phyloP scores from a whole-genome alignment of 2,113 vertebrate species.

The Egretta garzetta region DNA sequence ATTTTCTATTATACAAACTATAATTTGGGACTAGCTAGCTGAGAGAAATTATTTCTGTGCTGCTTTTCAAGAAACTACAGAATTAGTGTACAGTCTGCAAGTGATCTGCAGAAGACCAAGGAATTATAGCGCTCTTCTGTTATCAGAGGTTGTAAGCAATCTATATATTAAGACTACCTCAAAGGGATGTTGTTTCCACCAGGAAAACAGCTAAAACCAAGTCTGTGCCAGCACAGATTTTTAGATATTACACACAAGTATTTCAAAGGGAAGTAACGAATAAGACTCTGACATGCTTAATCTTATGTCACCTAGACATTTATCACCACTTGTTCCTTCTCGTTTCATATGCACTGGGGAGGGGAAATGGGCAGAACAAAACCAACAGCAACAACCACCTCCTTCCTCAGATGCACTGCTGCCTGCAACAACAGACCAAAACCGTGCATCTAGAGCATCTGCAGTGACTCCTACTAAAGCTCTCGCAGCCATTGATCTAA shows the following conservation, averaged over 20 bases:
- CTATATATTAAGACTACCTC: neutral
- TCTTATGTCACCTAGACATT: neutral
- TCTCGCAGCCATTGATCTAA: neutral
- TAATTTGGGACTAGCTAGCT: neutral
- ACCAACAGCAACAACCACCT: neutral
- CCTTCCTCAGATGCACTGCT: neutral
- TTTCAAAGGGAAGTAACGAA: neutral
- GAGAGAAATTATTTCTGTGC: neutral
- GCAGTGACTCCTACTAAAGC: neutral
- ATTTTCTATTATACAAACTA: neutral
- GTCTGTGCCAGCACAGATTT: neutral
- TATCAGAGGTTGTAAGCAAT: neutral
- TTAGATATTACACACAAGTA: neutral
- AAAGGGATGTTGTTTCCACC: neutral
- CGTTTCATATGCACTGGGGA: neutral
- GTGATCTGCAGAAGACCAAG: neutral
- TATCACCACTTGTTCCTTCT: neutral
- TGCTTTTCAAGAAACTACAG: neutral
- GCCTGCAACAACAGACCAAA: neutral
- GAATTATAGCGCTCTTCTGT: neutral
- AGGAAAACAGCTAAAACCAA: neutral
- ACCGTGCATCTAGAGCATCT: neutral
- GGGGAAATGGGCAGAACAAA: neutral
- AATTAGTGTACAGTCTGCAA: neutral
- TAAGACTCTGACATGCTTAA: neutral